Conservation (phyloP, 2,888 invertebrate species). For the Lysandra coridon region DNA sequence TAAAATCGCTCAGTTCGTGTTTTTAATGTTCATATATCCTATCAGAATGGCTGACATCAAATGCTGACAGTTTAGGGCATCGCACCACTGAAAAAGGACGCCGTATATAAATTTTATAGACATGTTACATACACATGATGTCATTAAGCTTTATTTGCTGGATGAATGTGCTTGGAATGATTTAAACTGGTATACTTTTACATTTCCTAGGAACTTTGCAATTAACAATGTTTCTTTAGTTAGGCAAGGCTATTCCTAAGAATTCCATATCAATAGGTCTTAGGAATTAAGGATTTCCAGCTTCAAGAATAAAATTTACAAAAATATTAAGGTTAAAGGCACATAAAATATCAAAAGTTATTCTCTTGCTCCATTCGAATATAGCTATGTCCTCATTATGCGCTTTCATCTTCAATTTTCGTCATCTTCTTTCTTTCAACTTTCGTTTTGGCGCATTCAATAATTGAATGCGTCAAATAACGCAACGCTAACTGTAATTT, state of each 20-base stretch:
- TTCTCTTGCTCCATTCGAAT: not conserved
- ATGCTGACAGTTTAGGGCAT: conserved; percentile 30
- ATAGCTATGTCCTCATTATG: not conserved
- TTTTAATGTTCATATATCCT: not conserved
- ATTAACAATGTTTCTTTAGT: too few relatives aligned
- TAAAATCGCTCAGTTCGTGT: not conserved
- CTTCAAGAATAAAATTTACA: too few relatives aligned
- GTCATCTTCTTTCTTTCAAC: too few relatives aligned
- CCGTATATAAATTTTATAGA: conserved; percentile 20
- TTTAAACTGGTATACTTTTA: not conserved
- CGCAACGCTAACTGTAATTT: too few relatives aligned
- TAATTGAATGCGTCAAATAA: too few relatives aligned
- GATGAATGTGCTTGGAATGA: not conserved
- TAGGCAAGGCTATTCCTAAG: too few relatives aligned
- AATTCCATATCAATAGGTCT: too few relatives aligned
- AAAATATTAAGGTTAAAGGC: too few relatives aligned
- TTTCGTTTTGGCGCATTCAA: too few relatives aligned
- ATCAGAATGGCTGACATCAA: conserved; percentile 31
- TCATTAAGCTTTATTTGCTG: not conserved
- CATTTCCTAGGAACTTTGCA: not conserved
- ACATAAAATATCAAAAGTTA: too few relatives aligned
- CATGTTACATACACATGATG: not conserved
- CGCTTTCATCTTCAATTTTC: too few relatives aligned
- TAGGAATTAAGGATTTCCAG: too few relatives aligned
- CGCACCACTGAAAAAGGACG: conserved; percentile 44